Conservation (phyloP, 2,888 invertebrate species). For the Gymnosoma rotundatum region DNA sequence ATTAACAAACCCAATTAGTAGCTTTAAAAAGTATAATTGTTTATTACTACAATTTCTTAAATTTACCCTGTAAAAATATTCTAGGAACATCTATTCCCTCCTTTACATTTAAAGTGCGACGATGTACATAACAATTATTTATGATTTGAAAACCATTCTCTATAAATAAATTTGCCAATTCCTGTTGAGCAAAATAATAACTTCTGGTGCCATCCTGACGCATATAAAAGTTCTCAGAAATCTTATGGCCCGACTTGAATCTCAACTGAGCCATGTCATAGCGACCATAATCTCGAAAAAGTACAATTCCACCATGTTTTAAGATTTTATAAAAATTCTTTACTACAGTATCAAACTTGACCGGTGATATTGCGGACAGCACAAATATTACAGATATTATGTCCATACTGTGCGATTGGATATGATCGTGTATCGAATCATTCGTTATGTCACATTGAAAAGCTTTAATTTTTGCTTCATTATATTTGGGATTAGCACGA, state of each 20-base stretch:
- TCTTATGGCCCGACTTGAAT: slow-evolving; percentile 96
- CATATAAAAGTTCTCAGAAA: slow-evolving; percentile 96
- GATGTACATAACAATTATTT: slow-evolving; percentile 89
- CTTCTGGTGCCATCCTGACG: slow-evolving; percentile 97
- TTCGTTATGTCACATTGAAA: slow-evolving; percentile 94
- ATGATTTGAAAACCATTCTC: slow-evolving; percentile 88
- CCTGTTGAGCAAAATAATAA: slow-evolving; percentile 91
- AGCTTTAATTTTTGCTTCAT: slow-evolving; percentile 86
- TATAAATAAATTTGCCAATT: slow-evolving; percentile 86
- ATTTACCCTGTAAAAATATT: slow-evolving; percentile 96
- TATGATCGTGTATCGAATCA: slow-evolving; percentile 84
- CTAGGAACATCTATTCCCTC: slow-evolving; percentile 95
- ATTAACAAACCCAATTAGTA: no score
- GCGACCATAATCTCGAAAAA: slow-evolving; percentile 96
- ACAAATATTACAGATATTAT: slow-evolving; percentile 96
- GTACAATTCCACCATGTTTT: slow-evolving; percentile 89
- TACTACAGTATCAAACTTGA: slow-evolving; percentile 87
- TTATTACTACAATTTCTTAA: slow-evolving; percentile 82
- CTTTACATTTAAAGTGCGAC: slow-evolving; percentile 95
- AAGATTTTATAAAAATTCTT: slow-evolving; percentile 86
- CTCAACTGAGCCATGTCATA: slow-evolving; percentile 98
- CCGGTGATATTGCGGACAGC: slow-evolving; percentile 95
- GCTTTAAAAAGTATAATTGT: no score
- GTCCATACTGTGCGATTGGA: slow-evolving; percentile 85
- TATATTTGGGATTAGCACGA: slow-evolving; percentile 87